A percentile compares a stretch with the other conserved stretches of the same genome.
These are phyloP conservation scores for Drosophila quinaria DNA, from an alignment of 2,888 invertebrate genomes.

Conservation along the genomic window DNA sequence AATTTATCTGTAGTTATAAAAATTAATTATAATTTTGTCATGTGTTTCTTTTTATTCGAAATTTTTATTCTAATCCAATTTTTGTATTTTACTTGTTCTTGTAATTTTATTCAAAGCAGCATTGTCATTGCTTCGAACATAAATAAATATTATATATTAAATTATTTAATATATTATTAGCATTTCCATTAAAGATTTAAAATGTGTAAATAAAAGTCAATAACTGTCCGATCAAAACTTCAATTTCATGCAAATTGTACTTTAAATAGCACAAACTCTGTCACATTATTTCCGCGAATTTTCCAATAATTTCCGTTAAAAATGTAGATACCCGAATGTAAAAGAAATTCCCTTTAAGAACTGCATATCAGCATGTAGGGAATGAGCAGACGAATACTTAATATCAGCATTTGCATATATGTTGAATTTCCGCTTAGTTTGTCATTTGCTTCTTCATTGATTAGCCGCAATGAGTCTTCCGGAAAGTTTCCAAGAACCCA, in stretches of 20 bases:
- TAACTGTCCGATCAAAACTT: not conserved
- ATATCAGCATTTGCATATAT: constrained; percentile 18
- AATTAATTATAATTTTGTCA: too few species aligned
- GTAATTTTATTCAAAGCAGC: too few species aligned
- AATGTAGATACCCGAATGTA: not conserved
- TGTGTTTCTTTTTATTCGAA: too few species aligned
- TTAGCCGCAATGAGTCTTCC: constrained; percentile 11
- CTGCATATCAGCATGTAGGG: constrained; percentile 14
- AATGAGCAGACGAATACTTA: constrained; percentile 1
- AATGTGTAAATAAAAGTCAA: not conserved
- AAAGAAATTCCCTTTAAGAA: constrained; percentile 10
- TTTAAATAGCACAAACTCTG: not conserved
- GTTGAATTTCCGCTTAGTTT: constrained; percentile 21
- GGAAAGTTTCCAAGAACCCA: constrained; percentile 2
- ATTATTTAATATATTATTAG: too few species aligned
- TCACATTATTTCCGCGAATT: not conserved
- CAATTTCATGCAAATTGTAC: not conserved
- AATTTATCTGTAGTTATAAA: too few species aligned
- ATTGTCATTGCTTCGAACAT: too few species aligned
- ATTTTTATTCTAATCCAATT: too few species aligned
- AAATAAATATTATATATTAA: too few species aligned
- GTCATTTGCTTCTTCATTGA: constrained; percentile 22
- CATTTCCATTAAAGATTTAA: too few species aligned
- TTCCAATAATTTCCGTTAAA: not conserved
- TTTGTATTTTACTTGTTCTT: too few species aligned